Evolutionary conservation across 2,113 vertebrate species (phyloP).

Genomic region (Poeciliopsis turrubarensis): DNA sequence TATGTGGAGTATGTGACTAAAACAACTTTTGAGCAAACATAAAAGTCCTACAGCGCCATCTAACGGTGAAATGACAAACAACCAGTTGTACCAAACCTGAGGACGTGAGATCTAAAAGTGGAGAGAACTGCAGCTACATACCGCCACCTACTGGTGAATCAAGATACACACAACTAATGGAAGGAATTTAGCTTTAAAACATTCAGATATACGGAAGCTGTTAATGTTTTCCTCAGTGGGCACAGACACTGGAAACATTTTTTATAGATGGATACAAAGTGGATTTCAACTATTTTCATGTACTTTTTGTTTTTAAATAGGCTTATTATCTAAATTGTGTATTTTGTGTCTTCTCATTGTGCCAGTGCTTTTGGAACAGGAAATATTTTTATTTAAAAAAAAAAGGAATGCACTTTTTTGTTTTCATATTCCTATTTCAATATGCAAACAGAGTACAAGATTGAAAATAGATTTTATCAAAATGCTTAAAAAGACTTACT

Average conservation of each 20-base stretch:
- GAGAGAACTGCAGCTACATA: neutral
- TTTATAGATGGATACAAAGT: too few relatives aligned
- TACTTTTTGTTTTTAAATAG: too few relatives aligned
- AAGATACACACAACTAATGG: neutral
- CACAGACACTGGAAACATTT: too few relatives aligned
- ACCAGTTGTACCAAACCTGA: neutral
- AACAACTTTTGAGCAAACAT: neutral
- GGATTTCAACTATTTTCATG: too few relatives aligned
- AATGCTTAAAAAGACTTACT: neutral
- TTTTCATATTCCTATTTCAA: neutral
- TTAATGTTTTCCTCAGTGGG: too few relatives aligned
- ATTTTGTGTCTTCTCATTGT: too few relatives aligned
- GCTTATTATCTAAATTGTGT: too few relatives aligned
- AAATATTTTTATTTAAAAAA: neutral
- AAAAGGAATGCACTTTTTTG: neutral
- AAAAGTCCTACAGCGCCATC: neutral
- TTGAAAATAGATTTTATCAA: neutral
- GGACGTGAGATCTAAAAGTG: neutral
- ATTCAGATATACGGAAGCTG: too few relatives aligned
- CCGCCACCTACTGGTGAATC: neutral
- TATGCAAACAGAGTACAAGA: neutral
- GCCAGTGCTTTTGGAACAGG: neutral
- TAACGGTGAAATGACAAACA: neutral
- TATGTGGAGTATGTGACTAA: neutral
- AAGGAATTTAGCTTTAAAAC: neutral